Conservation (phyloP, 64 coral and sea anemone genomes). For the Acropora tenuis region DNA sequence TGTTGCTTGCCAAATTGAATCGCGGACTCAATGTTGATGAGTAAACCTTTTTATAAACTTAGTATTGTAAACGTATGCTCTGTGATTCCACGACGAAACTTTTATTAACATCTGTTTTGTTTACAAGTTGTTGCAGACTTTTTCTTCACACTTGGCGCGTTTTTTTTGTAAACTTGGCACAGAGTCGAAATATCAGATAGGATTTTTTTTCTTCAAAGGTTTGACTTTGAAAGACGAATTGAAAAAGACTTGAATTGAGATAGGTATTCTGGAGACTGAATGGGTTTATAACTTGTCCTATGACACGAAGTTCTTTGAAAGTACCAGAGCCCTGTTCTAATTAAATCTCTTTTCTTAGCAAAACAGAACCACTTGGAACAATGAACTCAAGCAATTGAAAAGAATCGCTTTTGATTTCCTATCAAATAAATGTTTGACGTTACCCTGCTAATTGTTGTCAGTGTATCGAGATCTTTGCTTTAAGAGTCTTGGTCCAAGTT, state of each 20-base stretch:
- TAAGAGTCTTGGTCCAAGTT: not conserved
- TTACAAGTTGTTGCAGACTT: constrained; percentile 53
- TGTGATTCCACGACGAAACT: constrained; percentile 17
- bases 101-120: constrained; percentile 38
- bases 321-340: constrained; percentile 9
- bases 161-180: constrained; percentile 39
- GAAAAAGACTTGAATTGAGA: constrained; percentile 42
- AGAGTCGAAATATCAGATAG: not conserved
- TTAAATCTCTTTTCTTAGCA: constrained; percentile 55
- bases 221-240: constrained; percentile 5
- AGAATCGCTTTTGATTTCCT: constrained; percentile 22
- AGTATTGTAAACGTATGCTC: constrained; percentile 28
- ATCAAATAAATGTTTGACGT: constrained; percentile 40
- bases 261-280: constrained; percentile 25
- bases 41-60: not conserved
- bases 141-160: constrained; percentile 48
- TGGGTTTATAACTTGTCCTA: constrained; percentile 33
- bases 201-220: not conserved
- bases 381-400: constrained; percentile 41
- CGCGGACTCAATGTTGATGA: constrained; percentile 7
- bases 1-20: not conserved
- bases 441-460: constrained; percentile 9
- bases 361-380: constrained; percentile 47
- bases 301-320: constrained; percentile 9
- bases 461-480: not conserved